These are phyloP conservation scores for Steinernema feltiae DNA, from an alignment of 1,140 invertebrate genomes.

Conservation along the genomic window DNA sequence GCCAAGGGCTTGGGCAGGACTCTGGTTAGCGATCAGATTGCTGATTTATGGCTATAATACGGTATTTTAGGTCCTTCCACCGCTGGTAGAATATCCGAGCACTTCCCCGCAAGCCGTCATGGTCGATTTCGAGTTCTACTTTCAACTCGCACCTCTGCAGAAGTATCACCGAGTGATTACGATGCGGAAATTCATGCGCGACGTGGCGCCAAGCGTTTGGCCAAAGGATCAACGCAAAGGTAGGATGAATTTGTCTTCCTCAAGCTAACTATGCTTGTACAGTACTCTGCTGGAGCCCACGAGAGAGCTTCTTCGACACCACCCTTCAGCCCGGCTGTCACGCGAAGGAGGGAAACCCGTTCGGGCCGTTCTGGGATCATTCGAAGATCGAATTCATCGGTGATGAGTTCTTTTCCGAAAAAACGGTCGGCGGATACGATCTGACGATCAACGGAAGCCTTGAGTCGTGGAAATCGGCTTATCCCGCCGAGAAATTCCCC, in stretches of 20 bases:
- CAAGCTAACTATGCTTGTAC: constrained; percentile 16
- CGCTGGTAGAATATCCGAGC: constrained; percentile 39
- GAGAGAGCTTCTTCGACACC: constrained; percentile 33
- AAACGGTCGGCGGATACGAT: constrained; percentile 36
- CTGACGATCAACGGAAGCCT: constrained; percentile 17
- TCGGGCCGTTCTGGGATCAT: constrained; percentile 96
- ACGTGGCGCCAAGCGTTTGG: constrained; percentile 77
- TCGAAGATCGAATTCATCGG: constrained; percentile 78
- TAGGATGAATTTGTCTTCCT: constrained; percentile 59
- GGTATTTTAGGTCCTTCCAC: constrained; percentile 34
- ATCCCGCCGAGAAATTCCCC: constrained; percentile 65
- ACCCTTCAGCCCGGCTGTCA: constrained; percentile 68
- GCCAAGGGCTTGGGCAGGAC: constrained; percentile 40
- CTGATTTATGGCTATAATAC: constrained; percentile 39
- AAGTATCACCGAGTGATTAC: constrained; percentile 78
- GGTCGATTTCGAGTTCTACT: constrained; percentile 85
- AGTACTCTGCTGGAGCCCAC: constrained; percentile 45
- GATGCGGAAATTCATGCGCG: constrained; percentile 83
- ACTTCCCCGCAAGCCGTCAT: constrained; percentile 62
- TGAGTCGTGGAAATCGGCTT: constrained; percentile 24
- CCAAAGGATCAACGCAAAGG: constrained; percentile 71
- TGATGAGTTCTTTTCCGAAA: constrained; percentile 78
- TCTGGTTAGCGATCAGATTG: constrained; percentile 69
- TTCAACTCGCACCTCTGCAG: constrained; percentile 70
- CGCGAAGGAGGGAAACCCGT: constrained; percentile 95